Evolutionary conservation across 2,113 vertebrate genomes (phyloP), one percentile per base, ranked within the genome.

Genomic region (Apeltes quadracus): DNA sequence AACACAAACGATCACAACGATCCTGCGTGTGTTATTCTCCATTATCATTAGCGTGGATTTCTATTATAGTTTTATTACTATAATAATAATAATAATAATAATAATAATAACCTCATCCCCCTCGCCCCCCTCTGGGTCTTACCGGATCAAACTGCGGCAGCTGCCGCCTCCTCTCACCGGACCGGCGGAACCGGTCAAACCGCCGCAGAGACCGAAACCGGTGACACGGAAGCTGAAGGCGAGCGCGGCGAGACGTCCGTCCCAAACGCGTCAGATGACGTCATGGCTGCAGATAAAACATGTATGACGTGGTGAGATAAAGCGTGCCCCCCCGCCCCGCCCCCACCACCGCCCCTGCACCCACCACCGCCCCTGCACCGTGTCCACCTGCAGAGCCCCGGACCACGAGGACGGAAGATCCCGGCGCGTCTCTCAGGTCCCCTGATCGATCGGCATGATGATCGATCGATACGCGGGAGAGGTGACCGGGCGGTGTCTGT

Each of bases 121-220:
- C n/a, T n/a, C n/a, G n/a, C n/a, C n/a, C n/a, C n/a, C n/a, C n/a
- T n/a, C n/a, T n/a, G n/a, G n/a, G n/a, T n/a, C n/a, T 84, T 54
- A 88, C 81, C 59, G 54, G 48, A 65, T 79, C 53, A 53, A 43
- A 61, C 18, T 43, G 73, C 78, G 38, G 77, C 72, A 39, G 77
- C 39, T 39, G 38, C 48, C 43, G 38, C 62, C 66, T 75, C 38
- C 34, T 20, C n/a, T 18, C 64, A 7, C 38, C 25, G 41, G 5
- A 50, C 48, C 48, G 5, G 48, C 5, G 0, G 54, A 34, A 74
- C 65, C 57, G 15, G 38, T 18, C 16, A 14, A 22, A 70, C 36
- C 76, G 29, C 16, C 54, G 1, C 27, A 18, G 8, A 58, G 34
- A n/a, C 5, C 13, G 53, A 63, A 34, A 3, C 8, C 50, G n/a